Base-by-base conservation (phyloP, 2,888 invertebrate genomes). In the Troides oblongomaculatus region DNA sequence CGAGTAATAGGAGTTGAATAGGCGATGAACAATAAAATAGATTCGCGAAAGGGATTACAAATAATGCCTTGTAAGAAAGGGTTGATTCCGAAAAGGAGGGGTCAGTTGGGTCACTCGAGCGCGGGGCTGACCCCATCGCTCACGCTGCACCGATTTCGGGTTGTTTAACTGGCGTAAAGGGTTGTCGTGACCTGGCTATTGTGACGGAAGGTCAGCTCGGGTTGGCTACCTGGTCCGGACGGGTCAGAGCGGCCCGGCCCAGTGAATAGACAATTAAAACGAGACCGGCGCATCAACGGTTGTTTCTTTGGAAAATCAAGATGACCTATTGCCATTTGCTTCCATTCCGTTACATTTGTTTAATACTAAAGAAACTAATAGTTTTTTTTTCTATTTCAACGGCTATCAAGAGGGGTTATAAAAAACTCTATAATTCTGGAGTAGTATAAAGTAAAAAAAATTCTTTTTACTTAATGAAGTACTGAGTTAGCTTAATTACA, bases 11-110 rank as follows among this genome's bases (percentile, higher is more conserved):
- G 79, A 79, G 81, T 75, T 82, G 85, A 89, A 89, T 86, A 80
- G 87, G 79, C 74, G 79, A 79, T 76, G 81, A 79, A 92, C 89
- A 91, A 91, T 86, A 76, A 80, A 93, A 93, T 93, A 93, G 93
- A 93, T 93, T 93, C 93, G 93, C 93, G 85, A 89, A 91, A 93
- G 92, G 93, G 90, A 90, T 90, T 91, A 91, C 93, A 92, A 93
- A 93, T 93, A 93, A 93, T 93, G 82, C 82, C 84, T 86, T 89
- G 87, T 87, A 89, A 90, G 89, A 88, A 92, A 91, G 82, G 92
- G 92, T 87, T 89, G 79, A 83, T 75, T 78, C 87, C 87, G 76
- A 82, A 84, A 82, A 84, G 84, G 78, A 82, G 78, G 82, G 90
- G 92, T 92, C 92, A 92, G 87, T 84, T 70, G 82, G 90, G 90